phyloP scores from a whole-genome alignment of 2,888 invertebrate genomes.

The Epinotia demarniana region DNA sequence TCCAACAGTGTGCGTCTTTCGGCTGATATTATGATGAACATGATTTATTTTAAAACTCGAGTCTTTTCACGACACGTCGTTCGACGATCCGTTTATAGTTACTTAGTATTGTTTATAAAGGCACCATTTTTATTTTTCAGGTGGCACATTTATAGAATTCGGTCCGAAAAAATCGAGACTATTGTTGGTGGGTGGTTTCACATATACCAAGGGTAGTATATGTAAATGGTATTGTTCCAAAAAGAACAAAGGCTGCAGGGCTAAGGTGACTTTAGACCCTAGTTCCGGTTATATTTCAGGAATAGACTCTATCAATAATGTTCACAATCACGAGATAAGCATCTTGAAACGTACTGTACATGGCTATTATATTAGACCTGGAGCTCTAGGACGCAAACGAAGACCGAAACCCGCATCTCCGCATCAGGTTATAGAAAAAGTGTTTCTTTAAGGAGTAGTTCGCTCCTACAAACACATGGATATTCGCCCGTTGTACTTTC shows the following conservation, averaged over 20 bases:
- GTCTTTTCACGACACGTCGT: too few relatives aligned
- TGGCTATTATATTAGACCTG: neutral
- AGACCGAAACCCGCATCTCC: neutral
- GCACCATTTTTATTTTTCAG: conserved; percentile 2
- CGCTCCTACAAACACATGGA: too few relatives aligned
- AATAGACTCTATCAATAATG: conserved; percentile 16
- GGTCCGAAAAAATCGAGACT: conserved; percentile 10
- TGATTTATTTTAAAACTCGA: too few relatives aligned
- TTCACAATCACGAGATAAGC: conserved; percentile 46
- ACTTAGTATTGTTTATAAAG: too few relatives aligned
- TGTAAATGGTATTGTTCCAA: conserved; percentile 51
- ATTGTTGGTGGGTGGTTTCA: conserved; percentile 45
- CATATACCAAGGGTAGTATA: conserved; percentile 40
- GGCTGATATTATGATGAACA: too few relatives aligned
- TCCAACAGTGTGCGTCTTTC: too few relatives aligned
- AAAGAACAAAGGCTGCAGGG: conserved; percentile 49
- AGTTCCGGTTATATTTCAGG: conserved; percentile 21
- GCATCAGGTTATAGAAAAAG: neutral
- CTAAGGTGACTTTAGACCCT: conserved; percentile 49
- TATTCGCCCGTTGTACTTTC: too few relatives aligned
- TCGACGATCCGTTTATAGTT: too few relatives aligned
- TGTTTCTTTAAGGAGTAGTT: neutral
- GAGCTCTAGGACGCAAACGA: conserved; percentile 5
- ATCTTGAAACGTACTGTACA: neutral
- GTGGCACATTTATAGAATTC: conserved; percentile 2